phyloP scores from a whole-genome alignment of 1,140 invertebrate species.

The Anastrepha obliqua region DNA sequence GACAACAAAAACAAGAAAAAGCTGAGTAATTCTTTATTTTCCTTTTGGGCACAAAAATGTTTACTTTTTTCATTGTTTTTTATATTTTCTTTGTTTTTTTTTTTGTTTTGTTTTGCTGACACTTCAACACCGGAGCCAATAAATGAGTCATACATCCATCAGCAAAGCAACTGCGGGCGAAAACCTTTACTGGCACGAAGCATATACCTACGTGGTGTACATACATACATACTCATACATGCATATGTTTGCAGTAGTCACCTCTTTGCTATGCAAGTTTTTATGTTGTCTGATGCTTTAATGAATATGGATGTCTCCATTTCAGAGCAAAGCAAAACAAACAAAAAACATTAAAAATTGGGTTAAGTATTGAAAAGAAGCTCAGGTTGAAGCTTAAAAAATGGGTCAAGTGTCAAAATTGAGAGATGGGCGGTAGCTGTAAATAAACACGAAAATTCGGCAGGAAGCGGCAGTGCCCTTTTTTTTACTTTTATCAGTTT shows the following conservation, averaged over 20 bases:
- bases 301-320: neutral
- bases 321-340: neutral
- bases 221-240: neutral
- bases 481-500: too few species aligned
- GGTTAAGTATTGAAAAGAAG: neutral
- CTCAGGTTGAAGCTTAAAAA: neutral
- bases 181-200: neutral
- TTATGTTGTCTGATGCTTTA: neutral
- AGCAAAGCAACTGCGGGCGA: neutral
- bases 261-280: neutral
- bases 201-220: neutral
- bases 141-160: slow-evolving; percentile 4
- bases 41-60: neutral
- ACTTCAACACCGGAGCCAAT: neutral
- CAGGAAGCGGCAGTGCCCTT: too few species aligned
- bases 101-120: neutral
- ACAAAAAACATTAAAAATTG: neutral
- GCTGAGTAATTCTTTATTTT: slow-evolving; percentile 14
- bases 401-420: slow-evolving; percentile 15
- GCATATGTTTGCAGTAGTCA: neutral
- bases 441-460: neutral
- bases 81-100: neutral
- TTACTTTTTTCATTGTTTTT: neutral
- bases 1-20: neutral
- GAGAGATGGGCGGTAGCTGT: neutral